Evolutionary conservation across 2,888 invertebrate species (phyloP).

Genomic region (Torymus texanus): DNA sequence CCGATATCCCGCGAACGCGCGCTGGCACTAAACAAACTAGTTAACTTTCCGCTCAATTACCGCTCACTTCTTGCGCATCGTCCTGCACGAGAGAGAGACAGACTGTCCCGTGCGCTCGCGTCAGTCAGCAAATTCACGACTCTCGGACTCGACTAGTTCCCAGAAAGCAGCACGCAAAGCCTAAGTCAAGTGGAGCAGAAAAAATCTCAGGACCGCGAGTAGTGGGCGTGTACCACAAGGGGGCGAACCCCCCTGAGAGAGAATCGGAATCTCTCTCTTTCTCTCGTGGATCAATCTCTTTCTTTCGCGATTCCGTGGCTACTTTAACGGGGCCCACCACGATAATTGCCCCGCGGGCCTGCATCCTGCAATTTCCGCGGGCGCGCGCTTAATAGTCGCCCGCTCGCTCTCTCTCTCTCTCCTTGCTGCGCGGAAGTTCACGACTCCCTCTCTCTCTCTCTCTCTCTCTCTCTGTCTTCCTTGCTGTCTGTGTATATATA

Average conservation of each 20-base stretch:
- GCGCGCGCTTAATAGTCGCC: conserved; percentile 61
- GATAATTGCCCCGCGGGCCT: conserved; percentile 62
- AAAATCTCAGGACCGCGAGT: conserved; percentile 1
- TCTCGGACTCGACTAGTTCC: conserved; percentile 17
- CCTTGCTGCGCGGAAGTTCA: conserved; percentile 34
- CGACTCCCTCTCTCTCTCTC: background rate
- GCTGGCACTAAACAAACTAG: background rate
- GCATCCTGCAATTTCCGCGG: conserved; percentile 65
- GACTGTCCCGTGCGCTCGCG: too few relatives aligned
- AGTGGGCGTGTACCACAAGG: too few relatives aligned
- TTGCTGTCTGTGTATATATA: too few relatives aligned
- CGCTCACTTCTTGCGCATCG: conserved; percentile 17
- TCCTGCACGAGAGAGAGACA: too few relatives aligned
- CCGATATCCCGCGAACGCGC: too few relatives aligned
- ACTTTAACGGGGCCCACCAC: conserved; percentile 48
- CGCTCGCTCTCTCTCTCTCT: conserved; percentile 47
- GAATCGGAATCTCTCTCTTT: conserved; percentile 11
- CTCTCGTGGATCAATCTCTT: conserved; percentile 34
- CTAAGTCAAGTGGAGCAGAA: conserved; percentile 39
- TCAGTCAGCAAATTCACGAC: too few relatives aligned
- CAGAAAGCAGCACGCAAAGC: conserved; percentile 16
- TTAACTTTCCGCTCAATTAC: conserved; percentile 41
- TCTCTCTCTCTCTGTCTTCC: background rate
- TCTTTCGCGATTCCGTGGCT: conserved; percentile 23
- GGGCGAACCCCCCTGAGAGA: background rate